Evolutionary conservation across 2,888 invertebrate genomes (phyloP).

Genomic region (Epistrophe eligans): DNA sequence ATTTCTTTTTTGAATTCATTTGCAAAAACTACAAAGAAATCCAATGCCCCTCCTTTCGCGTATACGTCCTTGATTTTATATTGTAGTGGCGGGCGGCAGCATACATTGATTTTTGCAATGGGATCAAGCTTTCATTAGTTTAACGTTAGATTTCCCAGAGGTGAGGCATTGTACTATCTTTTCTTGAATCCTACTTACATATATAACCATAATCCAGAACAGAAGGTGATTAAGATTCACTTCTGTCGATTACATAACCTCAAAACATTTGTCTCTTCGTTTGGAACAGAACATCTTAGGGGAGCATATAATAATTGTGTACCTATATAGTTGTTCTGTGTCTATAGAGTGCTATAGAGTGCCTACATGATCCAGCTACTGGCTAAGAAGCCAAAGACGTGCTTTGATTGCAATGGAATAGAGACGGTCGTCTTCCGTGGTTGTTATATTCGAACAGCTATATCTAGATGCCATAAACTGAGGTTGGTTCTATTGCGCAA

Average conservation of each 20-base stretch:
- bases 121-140: constrained; percentile 61
- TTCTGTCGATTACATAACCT: constrained; percentile 74
- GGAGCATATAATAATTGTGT: constrained; percentile 7
- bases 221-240: constrained; percentile 72
- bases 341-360: neutral
- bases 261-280: constrained; percentile 68
- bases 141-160: constrained; percentile 32
- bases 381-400: constrained; percentile 27
- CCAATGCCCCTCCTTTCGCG: too few species aligned
- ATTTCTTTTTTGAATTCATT: too few species aligned
- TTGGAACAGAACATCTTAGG: constrained; percentile 10
- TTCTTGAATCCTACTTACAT: constrained; percentile 26
- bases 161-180: constrained; percentile 36
- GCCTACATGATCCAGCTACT: constrained; percentile 24
- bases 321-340: neutral
- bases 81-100: neutral
- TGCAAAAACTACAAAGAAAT: too few species aligned
- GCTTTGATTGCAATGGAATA: constrained; percentile 24
- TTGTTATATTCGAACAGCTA: neutral
- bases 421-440: constrained; percentile 1
- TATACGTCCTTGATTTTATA: too few species aligned
- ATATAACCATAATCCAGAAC: constrained; percentile 48
- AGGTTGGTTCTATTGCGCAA: constrained; percentile 19
- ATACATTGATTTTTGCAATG: constrained; percentile 12
- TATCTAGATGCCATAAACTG: constrained; percentile 24